A percentile compares a stretch with the other conserved stretches of the same genome.
phyloP scores from a whole-genome alignment of 2,113 vertebrate species.

The Urocolius indicus region DNA sequence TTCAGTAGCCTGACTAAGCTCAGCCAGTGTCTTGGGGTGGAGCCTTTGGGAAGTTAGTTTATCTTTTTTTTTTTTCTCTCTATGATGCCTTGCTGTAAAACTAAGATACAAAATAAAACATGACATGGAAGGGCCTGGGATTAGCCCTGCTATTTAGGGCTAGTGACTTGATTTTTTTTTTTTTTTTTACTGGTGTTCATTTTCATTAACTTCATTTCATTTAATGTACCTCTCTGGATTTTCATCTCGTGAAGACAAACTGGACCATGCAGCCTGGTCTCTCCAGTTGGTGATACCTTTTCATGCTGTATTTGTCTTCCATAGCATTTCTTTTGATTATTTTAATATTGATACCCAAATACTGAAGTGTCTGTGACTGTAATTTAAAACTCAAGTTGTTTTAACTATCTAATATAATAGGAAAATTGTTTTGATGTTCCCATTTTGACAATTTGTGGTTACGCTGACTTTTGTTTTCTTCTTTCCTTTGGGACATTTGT shows the following conservation, averaged over 20 bases:
- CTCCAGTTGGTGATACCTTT: neutral
- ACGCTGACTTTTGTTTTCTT: slow-evolving; percentile 19
- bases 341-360: neutral
- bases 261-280: neutral
- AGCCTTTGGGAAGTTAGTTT: neutral
- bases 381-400: neutral
- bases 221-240: neutral
- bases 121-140: neutral
- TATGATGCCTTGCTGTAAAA: neutral
- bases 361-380: neutral
- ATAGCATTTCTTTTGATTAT: neutral
- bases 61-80: neutral
- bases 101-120: neutral
- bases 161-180: neutral
- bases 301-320: neutral
- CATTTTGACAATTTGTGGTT: slow-evolving; percentile 21
- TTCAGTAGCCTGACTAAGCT: neutral
- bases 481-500: slow-evolving; percentile 43
- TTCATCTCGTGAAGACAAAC: neutral
- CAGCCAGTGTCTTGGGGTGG: neutral
- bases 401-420: slow-evolving; percentile 6
- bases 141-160: neutral
- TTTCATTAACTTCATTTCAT: neutral
- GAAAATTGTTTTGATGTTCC: slow-evolving; percentile 23
- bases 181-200: neutral